Evolutionary conservation across 2,113 vertebrate species (phyloP).

Genomic region (Corythoichthys haematopterus): DNA sequence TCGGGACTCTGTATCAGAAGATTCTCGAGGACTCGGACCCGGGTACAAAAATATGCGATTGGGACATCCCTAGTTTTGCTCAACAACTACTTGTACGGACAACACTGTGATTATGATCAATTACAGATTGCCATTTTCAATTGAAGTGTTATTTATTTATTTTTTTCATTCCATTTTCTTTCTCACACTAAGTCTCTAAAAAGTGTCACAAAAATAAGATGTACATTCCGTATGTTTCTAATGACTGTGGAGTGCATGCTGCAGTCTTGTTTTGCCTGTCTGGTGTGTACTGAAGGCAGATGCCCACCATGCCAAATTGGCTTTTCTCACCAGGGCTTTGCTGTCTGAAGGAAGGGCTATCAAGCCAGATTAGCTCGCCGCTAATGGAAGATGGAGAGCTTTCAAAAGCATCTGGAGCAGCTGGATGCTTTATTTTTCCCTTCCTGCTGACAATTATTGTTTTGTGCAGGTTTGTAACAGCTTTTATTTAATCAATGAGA

Average conservation of each 20-base stretch:
- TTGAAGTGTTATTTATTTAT: background rate
- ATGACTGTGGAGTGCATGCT: background rate
- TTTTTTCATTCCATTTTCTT: no score
- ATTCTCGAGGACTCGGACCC: no score
- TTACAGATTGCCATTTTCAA: background rate
- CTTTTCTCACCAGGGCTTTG: conserved; percentile 61
- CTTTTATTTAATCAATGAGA: conserved; percentile 14
- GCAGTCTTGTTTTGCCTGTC: conserved; percentile 23
- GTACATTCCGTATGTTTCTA: background rate
- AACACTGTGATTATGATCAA: background rate
- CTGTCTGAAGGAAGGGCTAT: conserved; percentile 61
- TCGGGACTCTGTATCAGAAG: no score
- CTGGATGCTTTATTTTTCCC: background rate
- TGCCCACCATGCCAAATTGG: conserved; percentile 52
- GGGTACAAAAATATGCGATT: no score
- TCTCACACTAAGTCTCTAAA: background rate
- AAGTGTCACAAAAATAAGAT: background rate
- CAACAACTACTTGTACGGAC: background rate
- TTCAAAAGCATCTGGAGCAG: conserved; percentile 43
- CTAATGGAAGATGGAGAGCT: conserved; percentile 58
- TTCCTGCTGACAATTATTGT: conserved; percentile 7
- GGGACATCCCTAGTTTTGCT: no score
- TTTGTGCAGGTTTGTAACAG: conserved; percentile 5
- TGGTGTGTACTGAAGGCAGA: conserved; percentile 29
- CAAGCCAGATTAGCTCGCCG: conserved; percentile 58